Base-by-base conservation (phyloP, 2,113 vertebrate species). In the Stegostoma tigrinum region DNA sequence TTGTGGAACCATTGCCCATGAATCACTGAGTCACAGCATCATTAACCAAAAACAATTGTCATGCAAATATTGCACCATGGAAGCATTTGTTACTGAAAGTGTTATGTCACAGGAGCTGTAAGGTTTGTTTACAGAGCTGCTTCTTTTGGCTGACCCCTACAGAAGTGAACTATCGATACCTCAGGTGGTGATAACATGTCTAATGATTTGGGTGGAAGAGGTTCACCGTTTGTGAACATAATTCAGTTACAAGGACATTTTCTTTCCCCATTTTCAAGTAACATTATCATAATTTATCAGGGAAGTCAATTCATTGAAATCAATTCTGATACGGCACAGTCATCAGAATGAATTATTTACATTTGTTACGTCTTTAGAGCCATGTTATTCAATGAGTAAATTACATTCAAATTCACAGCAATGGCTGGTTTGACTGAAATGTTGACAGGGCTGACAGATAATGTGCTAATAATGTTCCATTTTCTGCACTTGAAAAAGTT, bases 391-490 rank as follows among this genome's bases (percentile, higher is more conserved):
- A 66, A 38, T n/a, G 64, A 93, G 34, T 38, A 93, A 93, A 93
- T 93, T 66, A 61, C 89, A 64, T 67, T 64, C 55, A 38, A 93
- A 93, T 64, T 93, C 89, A 93, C 89, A 66, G 87, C 80, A 83
- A 83, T 83, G 80, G 80, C 80, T 45, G 38, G 2, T 93, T 93
- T 67, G 89, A 93, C 89, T 93, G 61, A 93, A 42, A 67, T 42
- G 34, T 93, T 93, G 89, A 93, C 89, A 67, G 89, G 27, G 6
- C 61, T 66, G 61, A 93, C 19, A 67, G 89, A 93, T 93, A 93
- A 93, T 93, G 64, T 93, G 89, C 34, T 93, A 67, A 91, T 91
- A 91, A 93, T 93, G 61, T 93, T 93, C 89, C 89, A 93, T 93
- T 66, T 93, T 93, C 61, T 19, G 19, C 89, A 66, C 89, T 64